Conservation (phyloP, 2,113 vertebrate species). For the Penelope pileata region DNA sequence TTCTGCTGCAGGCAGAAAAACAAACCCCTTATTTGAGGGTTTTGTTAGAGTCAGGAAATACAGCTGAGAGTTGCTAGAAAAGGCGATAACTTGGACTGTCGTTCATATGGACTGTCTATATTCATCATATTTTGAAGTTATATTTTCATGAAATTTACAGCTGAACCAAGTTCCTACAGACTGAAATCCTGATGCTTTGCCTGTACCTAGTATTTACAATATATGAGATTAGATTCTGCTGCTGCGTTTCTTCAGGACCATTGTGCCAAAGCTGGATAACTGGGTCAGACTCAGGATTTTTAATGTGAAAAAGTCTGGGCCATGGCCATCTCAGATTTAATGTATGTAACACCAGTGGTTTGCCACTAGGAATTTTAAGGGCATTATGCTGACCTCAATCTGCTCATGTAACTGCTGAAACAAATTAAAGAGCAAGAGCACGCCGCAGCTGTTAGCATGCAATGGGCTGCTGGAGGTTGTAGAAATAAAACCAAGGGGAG, state of each 20-base stretch:
- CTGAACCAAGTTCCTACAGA: not conserved
- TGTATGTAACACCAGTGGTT: not conserved
- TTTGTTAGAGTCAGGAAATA: not conserved
- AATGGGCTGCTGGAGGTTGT: not conserved
- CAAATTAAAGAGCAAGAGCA: slow-evolving; percentile 24
- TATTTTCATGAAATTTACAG: not conserved
- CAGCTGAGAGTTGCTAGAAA: not conserved
- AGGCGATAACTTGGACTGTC: not conserved
- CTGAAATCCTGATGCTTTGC: not conserved
- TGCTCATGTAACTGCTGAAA: slow-evolving; percentile 4
- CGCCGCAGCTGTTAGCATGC: not conserved
- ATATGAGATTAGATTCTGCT: not conserved
- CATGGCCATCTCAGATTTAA: not conserved
- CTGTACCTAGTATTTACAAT: not conserved
- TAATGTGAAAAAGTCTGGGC: not conserved
- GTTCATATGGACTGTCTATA: not conserved
- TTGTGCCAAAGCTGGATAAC: not conserved
- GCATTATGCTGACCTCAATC: slow-evolving; percentile 42
- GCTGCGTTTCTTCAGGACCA: not conserved
- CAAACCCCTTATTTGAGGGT: not conserved
- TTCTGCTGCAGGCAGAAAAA: not conserved
- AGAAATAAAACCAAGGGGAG: not conserved
- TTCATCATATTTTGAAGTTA: not conserved
- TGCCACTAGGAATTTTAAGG: not conserved
- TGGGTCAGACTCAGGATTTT: not conserved